Base-by-base conservation (phyloP, 2,113 vertebrate species). In the Caretta caretta region DNA sequence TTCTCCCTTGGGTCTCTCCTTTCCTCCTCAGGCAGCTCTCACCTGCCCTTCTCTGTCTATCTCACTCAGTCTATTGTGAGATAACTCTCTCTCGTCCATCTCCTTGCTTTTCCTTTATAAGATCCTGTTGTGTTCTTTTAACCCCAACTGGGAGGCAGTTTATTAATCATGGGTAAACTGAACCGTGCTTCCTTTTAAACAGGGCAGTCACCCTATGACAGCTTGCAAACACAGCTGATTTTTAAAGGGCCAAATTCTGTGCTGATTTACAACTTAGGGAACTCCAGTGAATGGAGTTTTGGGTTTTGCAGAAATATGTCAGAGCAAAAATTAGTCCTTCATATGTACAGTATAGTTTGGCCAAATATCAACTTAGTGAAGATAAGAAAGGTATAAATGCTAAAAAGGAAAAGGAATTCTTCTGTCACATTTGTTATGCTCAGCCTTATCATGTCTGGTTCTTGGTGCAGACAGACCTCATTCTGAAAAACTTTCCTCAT, bases 401-500 rank as follows among this genome's bases (percentile, higher is more conserved):
- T 51, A 83, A 16, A 22, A 92, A 91, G 46, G 50, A 54, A 75
- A 83, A 90, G 25, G 17, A 80, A 50, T 22, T 89, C 56, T 72
- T 90, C 50, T 90, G 83, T 91, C 83, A 95, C 35, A 49, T 96
- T 89, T 83, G 53, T 38, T 94, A 65, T 78, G 50, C 46, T 91
- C 86, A 96, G 38, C 16, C 79, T 88, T 85, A 24, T n/a, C 56
- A 89, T 65, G 62, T 62, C 79, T 93, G 80, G 35, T 12, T 94
- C 14, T 83, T 83, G 19, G 16, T 82, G 53, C 89, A 92, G 48
- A 87, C 29, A 95, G 83, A 25, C 94, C 31, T 95, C 83, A 84
- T 57, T 95, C 14, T 90, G 89, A 95, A 90, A 95, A 96, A 93
- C 56, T 92, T 92, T 88, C 62, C 85, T 98, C 91, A 96, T 96